These are phyloP conservation scores for Gymnocypris eckloni DNA, from an alignment of 2,797 vertebrate genomes.

Conservation along the genomic window DNA sequence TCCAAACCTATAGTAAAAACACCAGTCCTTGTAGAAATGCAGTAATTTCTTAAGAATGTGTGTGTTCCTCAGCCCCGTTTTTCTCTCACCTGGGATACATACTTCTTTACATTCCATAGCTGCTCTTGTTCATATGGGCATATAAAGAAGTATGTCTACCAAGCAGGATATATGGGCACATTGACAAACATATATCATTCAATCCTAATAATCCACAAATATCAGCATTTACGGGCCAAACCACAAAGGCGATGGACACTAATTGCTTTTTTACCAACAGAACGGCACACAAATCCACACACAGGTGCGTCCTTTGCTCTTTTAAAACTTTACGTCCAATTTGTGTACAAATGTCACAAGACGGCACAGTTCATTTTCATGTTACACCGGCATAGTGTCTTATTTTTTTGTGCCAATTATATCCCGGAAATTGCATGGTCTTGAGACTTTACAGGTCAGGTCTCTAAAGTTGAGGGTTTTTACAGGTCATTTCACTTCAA, in stretches of 20 bases:
- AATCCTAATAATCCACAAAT: not conserved
- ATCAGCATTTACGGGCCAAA: not conserved
- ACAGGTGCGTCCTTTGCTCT: not conserved
- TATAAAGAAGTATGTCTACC: slow-evolving; percentile 99
- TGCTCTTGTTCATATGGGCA: slow-evolving; percentile 98
- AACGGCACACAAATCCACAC: not conserved
- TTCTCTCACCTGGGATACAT: slow-evolving; percentile 90
- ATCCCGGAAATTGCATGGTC: not conserved
- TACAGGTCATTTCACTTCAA: not conserved
- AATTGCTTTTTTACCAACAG: not conserved
- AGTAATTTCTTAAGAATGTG: slow-evolving; percentile 2
- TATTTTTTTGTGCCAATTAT: not conserved
- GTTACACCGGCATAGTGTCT: not conserved
- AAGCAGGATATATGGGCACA: slow-evolving; percentile 85
- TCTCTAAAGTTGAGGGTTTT: not conserved
- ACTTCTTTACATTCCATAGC: slow-evolving; percentile 99
- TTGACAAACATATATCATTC: slow-evolving; percentile 46
- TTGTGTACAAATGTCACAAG: slow-evolving; percentile 40
- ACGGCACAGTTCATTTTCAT: not conserved
- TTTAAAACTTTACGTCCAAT: slow-evolving; percentile 26
- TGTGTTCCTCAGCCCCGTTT: slow-evolving; percentile 51
- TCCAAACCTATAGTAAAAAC: slow-evolving; percentile 6
- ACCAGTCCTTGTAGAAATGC: not conserved
- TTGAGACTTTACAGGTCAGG: slow-evolving; percentile 44
- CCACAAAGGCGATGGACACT: not conserved